phyloP scores from a whole-genome alignment of 2,888 invertebrate genomes.

The Ephialtes manifestator region DNA sequence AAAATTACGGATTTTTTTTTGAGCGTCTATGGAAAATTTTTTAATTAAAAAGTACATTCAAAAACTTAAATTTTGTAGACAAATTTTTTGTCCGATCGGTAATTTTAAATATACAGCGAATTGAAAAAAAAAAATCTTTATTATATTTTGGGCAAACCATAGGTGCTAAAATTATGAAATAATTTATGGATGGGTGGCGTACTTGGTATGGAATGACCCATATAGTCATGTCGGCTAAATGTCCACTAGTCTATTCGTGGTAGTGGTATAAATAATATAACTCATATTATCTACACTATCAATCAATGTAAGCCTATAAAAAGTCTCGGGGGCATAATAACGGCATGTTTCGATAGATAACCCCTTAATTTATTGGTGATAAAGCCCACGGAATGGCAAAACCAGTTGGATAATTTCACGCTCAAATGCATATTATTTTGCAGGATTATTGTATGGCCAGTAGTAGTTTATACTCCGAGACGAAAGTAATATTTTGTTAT shows the following conservation, averaged over 20 bases:
- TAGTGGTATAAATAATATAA: constrained; percentile 1
- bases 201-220: no score
- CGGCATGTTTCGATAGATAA: constrained; percentile 3
- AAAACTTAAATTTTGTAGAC: no score
- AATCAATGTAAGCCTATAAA: background rate
- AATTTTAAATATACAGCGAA: no score
- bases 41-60: no score
- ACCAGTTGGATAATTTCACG: background rate
- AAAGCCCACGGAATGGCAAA: background rate
- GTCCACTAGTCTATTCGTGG: background rate
- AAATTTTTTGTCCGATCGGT: no score
- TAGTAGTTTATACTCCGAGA: background rate
- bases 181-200: no score
- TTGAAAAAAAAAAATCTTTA: no score
- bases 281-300: background rate
- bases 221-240: background rate
- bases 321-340: constrained; percentile 6
- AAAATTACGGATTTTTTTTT: no score
- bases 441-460: background rate
- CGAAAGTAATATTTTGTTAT: background rate
- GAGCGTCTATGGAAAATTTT: no score
- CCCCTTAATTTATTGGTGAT: constrained; percentile 21
- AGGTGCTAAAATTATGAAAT: no score
- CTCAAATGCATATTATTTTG: background rate
- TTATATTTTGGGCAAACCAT: no score